Percentiles rank a stretch among this genome's conserved stretches.
Evolutionary conservation across 2,797 vertebrate species (phyloP).

Genomic region (Chelonia mydas): DNA sequence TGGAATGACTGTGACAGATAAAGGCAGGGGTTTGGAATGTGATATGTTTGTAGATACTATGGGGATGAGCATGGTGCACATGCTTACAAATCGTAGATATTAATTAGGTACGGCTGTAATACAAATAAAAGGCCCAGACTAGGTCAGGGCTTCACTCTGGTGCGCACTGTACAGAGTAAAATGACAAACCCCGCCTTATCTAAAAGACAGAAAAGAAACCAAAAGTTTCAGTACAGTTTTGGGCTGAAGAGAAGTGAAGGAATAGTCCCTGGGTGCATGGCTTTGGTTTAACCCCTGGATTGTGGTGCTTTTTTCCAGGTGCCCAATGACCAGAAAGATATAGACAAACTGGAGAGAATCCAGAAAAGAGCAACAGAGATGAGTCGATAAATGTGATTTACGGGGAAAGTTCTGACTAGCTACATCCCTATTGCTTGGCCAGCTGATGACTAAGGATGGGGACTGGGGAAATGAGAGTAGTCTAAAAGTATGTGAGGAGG

Average conservation of each 20-base stretch:
- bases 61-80: fast-evolving
- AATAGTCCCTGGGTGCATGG: not conserved
- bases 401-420: not conserved
- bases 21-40: fast-evolving
- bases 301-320: not conserved
- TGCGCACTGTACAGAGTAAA: not conserved
- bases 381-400: not conserved
- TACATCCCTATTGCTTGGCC: fast-evolving
- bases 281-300: not conserved
- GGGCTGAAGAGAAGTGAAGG: not conserved
- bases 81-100: fast-evolving
- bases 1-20: not conserved
- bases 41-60: fast-evolving
- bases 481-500: not conserved
- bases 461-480: slow-evolving; percentile 21
- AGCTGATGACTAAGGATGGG: not conserved
- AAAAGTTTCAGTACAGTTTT: not conserved
- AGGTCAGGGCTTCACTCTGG: not conserved
- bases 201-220: not conserved
- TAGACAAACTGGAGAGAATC: not conserved
- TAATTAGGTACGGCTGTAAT: not conserved
- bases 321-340: fast-evolving
- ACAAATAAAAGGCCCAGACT: not conserved
- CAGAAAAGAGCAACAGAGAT: not conserved
- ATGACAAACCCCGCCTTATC: not conserved